Evolutionary conservation across 2,888 invertebrate species (phyloP).

Genomic region (Celastrina argiolus): DNA sequence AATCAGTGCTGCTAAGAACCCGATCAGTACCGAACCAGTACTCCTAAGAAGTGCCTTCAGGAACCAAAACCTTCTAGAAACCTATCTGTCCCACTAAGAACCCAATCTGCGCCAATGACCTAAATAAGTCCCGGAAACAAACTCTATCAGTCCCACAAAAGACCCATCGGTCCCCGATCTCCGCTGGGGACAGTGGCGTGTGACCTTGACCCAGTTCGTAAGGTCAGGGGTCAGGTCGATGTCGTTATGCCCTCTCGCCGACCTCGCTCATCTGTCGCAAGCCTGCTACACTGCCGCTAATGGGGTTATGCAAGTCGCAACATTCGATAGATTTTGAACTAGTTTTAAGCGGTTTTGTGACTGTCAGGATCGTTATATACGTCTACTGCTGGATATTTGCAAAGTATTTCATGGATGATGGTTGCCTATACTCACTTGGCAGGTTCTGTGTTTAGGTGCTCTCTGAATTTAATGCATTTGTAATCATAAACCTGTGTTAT

Average conservation of each 20-base stretch:
- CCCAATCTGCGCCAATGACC: too few species aligned
- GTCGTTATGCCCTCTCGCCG: constrained; percentile 39
- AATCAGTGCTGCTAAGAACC: too few species aligned
- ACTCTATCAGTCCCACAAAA: neutral
- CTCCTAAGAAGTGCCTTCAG: too few species aligned
- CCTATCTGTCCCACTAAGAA: neutral
- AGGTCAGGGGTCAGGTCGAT: constrained; percentile 10
- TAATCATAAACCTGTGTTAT: too few species aligned
- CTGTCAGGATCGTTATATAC: neutral
- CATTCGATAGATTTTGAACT: neutral
- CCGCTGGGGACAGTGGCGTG: constrained; percentile 27
- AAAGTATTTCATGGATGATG: too few species aligned
- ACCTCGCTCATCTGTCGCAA: constrained; percentile 6
- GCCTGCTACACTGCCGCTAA: neutral
- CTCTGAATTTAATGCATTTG: too few species aligned
- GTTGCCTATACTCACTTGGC: too few species aligned
- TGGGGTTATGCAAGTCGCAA: neutral
- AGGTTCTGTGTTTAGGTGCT: too few species aligned
- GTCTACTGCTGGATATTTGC: too few species aligned
- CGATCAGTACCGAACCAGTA: too few species aligned
- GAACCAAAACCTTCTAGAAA: too few species aligned
- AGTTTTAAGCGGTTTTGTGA: neutral
- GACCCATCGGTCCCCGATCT: neutral
- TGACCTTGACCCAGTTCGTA: constrained; percentile 66
- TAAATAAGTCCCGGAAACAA: too few species aligned